These are phyloP conservation scores for Tenrec ecaudatus DNA, from an alignment of 2,113 vertebrate genomes.

Conservation along the genomic window DNA sequence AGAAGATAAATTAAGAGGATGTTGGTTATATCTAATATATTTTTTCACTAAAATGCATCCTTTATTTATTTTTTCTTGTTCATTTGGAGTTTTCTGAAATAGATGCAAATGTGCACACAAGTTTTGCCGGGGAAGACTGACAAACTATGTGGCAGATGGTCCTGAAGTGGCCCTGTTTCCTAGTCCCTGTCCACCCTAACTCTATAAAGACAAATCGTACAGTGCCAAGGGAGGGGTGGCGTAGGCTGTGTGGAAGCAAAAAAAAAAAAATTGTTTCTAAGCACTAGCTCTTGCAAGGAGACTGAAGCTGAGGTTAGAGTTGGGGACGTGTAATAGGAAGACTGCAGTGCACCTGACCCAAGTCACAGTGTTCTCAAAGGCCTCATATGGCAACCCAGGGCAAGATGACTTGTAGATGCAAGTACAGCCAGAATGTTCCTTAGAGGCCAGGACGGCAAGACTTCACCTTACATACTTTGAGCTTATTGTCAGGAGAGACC, in stretches of 20 bases:
- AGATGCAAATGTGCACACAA: background rate
- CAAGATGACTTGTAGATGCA: too few species aligned
- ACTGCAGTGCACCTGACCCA: too few species aligned
- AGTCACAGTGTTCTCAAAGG: too few species aligned
- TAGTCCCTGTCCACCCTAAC: background rate
- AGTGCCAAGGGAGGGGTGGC: background rate
- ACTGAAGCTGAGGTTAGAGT: background rate
- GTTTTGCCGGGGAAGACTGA: rapidly evolving
- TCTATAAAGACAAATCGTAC: background rate
- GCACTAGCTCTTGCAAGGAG: background rate
- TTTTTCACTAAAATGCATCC: background rate
- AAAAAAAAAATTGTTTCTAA: background rate
- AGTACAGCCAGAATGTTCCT: too few species aligned
- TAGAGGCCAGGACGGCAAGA: too few species aligned
- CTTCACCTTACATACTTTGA: too few species aligned
- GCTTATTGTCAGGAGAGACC: too few species aligned
- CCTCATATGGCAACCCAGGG: too few species aligned
- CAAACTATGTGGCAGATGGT: background rate
- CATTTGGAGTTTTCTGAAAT: slow-evolving; percentile 48
- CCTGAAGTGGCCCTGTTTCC: background rate
- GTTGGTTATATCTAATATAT: background rate
- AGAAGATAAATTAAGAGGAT: background rate
- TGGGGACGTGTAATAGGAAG: background rate
- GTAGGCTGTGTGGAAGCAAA: background rate
- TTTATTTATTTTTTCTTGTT: slow-evolving; percentile 18